phyloP scores from a whole-genome alignment of 1,140 invertebrate genomes.

The Mycetomoellerius zeteki region DNA sequence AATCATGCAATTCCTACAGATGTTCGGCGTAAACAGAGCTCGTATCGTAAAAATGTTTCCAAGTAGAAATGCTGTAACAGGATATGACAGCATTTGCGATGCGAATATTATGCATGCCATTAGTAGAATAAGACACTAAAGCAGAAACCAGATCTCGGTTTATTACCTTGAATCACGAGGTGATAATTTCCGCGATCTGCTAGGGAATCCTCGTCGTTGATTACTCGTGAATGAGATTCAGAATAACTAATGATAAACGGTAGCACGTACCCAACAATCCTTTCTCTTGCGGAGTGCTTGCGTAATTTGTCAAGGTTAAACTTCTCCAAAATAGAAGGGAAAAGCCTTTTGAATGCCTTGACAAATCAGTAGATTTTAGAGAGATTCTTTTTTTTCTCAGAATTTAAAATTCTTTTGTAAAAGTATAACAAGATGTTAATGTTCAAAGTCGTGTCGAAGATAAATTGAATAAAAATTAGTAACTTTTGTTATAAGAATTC shows the following conservation, averaged over 20 bases:
- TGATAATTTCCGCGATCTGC: slow-evolving; percentile 1
- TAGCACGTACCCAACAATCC: slow-evolving; percentile 67
- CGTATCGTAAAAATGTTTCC: not conserved
- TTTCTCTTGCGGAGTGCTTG: slow-evolving; percentile 67
- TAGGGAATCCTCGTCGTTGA: slow-evolving; percentile 26
- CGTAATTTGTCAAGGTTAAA: slow-evolving; percentile 78
- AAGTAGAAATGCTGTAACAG: not conserved
- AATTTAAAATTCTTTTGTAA: not conserved
- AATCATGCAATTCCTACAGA: not conserved
- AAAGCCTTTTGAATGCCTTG: slow-evolving; percentile 26
- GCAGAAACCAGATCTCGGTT: slow-evolving; percentile 54
- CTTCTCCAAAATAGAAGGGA: slow-evolving; percentile 68
- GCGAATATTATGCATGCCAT: not conserved
- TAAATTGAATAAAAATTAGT: not conserved
- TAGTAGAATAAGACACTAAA: slow-evolving; percentile 14
- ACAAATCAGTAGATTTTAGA: slow-evolving; percentile 3
- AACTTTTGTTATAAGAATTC: not conserved
- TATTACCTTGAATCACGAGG: slow-evolving; percentile 22
- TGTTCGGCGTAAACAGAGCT: not conserved
- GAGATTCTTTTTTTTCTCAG: not conserved
- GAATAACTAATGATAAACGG: slow-evolving; percentile 52
- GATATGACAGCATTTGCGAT: not conserved
- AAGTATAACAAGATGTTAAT: not conserved
- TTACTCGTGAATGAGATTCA: slow-evolving; percentile 63
- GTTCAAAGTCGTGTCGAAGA: not conserved